Conservation (phyloP, 2,113 vertebrate species). For the Mustela nigripes region DNA sequence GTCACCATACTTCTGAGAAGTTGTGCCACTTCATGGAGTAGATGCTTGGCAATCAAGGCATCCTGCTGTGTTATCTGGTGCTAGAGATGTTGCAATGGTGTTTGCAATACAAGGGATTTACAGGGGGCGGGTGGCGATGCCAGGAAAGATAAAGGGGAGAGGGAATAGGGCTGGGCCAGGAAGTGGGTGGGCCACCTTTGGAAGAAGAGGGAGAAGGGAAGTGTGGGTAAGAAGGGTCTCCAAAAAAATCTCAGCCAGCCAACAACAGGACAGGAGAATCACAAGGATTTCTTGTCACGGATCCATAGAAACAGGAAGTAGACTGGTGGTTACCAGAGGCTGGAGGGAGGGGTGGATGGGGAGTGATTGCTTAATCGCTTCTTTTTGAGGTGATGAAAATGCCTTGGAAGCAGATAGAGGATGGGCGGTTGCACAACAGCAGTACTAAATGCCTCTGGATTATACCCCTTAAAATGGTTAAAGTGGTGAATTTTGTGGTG, state of each 20-base stretch:
- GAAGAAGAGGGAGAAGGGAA: too few relatives aligned
- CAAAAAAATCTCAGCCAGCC: background rate
- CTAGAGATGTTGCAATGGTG: fast-evolving
- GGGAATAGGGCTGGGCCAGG: background rate
- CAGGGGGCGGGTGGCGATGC: background rate
- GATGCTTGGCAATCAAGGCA: too few relatives aligned
- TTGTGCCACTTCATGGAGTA: background rate
- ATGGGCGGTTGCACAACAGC: background rate
- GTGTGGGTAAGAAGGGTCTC: background rate
- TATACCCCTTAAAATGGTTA: background rate
- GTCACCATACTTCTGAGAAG: background rate
- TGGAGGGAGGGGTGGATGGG: background rate
- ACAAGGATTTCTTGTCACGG: background rate
- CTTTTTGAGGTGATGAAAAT: background rate
- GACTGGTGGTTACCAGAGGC: background rate
- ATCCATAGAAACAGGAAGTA: background rate
- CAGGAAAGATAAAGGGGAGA: background rate
- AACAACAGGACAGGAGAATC: fast-evolving
- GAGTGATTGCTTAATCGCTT: background rate
- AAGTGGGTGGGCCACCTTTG: background rate
- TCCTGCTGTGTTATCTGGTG: background rate
- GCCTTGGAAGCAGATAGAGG: background rate
- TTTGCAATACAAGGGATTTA: background rate
- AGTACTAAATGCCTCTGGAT: background rate
- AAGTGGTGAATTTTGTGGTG: background rate